Evolutionary conservation across 2,113 vertebrate genomes (phyloP), one percentile per base, ranked within the genome.

Genomic region (Burhinus oedicnemus): DNA sequence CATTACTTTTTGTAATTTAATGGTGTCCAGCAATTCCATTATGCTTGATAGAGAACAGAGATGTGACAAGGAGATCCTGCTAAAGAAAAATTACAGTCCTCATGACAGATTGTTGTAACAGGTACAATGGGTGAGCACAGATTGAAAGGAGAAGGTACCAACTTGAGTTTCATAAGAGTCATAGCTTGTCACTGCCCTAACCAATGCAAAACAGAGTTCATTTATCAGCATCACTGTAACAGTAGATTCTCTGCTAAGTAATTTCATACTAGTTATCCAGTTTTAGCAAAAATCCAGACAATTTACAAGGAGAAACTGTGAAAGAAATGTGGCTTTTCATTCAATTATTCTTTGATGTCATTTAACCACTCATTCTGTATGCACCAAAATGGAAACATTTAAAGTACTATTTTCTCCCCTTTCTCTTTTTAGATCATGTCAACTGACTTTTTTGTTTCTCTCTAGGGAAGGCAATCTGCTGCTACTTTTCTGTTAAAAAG

Each of bases 381-480:
- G 72, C 44, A 57, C 52, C 30, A 21, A 83, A 93, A 94, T 60
- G 36, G 36, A 96, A 97, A 87, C 5, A 10, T 74, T 83, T 93
- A 83, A 89, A 89, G 85, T 54, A 88, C n/a, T n/a, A n/a, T 85
- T 95, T 95, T 91, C 77, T 85, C 45, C 38, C n/a, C 84, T 66
- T 84, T 81, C 69, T 92, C 95, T 97, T 93, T 94, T 92, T 76
- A 96, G 52, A 96, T 91, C 87, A 96, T 90, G 93, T 88, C 81
- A 85, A 42, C 71, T 95, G 90, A 79, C 45, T 93, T 77, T 70
- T 88, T 74, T 71, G 26, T 90, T 90, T 42, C 62, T 91, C 91
- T 94, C 94, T 57, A 68, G 86, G 83, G 96, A 98, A 95, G 84
- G 66, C 91, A 96, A 93, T 94, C 88, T 97, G 94, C 81, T 92